A percentile compares a stretch with the other conserved stretches of the same genome.
phyloP scores from a whole-genome alignment of 2,113 vertebrate genomes.

The Chelonoidis abingdonii region DNA sequence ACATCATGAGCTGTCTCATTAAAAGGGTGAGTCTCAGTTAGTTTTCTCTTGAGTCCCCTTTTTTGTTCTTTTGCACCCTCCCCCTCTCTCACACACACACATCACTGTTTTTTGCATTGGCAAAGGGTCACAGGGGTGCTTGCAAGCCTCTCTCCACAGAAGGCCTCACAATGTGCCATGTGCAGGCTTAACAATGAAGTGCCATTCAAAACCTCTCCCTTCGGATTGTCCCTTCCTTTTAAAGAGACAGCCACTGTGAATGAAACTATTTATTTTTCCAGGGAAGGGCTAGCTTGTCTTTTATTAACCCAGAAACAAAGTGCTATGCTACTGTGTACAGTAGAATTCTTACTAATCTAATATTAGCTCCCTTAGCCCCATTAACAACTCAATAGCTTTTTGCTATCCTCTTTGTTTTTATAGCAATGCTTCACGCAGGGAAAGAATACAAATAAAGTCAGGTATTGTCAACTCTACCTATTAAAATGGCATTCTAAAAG shows the following conservation, averaged over 20 bases:
- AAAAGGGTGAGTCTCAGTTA: constrained; percentile 53
- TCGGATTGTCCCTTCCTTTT: constrained; percentile 64
- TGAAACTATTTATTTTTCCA: constrained; percentile 31
- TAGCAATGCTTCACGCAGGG: constrained; percentile 63
- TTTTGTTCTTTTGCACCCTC: constrained; percentile 32
- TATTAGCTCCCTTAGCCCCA: constrained; percentile 47
- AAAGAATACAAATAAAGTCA: constrained; percentile 69
- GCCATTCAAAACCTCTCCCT: constrained; percentile 66
- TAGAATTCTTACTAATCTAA: constrained; percentile 62
- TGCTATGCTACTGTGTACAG: constrained; percentile 49
- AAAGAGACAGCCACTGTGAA: constrained; percentile 66
- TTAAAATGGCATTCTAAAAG: constrained; percentile 79
- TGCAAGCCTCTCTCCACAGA: constrained; percentile 62
- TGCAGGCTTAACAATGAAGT: constrained; percentile 70
- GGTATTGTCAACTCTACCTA: constrained; percentile 71
- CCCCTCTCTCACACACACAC: constrained; percentile 8
- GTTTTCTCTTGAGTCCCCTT: constrained; percentile 54
- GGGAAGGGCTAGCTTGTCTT: constrained; percentile 57
- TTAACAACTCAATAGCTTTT: constrained; percentile 60
- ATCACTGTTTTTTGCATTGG: neutral
- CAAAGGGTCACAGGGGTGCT: constrained; percentile 66
- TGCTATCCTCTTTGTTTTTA: constrained; percentile 72
- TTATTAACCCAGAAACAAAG: constrained; percentile 69
- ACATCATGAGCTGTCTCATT: constrained; percentile 65
- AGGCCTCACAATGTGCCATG: constrained; percentile 65